A percentile compares a stretch with the other conserved stretches of the same genome.
Conservation (phyloP, 2,888 invertebrate species). For the Prosapia bicincta region DNA sequence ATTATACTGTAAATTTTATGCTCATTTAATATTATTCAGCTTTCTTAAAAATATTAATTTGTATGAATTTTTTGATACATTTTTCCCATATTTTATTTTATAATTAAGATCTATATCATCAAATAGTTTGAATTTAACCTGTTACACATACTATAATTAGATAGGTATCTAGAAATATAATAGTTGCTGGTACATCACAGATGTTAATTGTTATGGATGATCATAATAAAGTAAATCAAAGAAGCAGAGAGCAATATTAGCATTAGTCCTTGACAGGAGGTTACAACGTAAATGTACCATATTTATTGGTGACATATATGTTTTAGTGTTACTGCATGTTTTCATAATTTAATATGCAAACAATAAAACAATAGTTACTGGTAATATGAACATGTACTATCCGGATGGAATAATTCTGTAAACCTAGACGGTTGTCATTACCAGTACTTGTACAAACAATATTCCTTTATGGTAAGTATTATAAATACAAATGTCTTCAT, state of each 20-base stretch:
- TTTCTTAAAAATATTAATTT: no score
- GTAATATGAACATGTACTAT: background rate
- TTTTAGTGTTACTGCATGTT: background rate
- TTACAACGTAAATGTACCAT: constrained; percentile 18
- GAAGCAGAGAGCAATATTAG: background rate
- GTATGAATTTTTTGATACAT: no score
- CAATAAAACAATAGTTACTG: background rate
- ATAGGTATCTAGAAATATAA: no score
- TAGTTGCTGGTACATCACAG: background rate
- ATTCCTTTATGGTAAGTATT: background rate
- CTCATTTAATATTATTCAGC: no score
- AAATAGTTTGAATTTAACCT: no score
- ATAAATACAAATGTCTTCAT: background rate
- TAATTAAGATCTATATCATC: no score
- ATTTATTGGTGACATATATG: background rate
- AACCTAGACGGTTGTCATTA: background rate
- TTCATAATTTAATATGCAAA: background rate
- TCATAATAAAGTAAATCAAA: background rate
- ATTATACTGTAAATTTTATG: no score
- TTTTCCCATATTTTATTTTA: no score
- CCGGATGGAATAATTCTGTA: background rate
- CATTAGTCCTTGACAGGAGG: constrained; percentile 22
- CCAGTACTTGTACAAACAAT: no score
- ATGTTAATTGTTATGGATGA: background rate
- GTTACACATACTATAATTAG: no score